Conservation (phyloP, 2,113 vertebrate genomes). For the Zapornia atra region DNA sequence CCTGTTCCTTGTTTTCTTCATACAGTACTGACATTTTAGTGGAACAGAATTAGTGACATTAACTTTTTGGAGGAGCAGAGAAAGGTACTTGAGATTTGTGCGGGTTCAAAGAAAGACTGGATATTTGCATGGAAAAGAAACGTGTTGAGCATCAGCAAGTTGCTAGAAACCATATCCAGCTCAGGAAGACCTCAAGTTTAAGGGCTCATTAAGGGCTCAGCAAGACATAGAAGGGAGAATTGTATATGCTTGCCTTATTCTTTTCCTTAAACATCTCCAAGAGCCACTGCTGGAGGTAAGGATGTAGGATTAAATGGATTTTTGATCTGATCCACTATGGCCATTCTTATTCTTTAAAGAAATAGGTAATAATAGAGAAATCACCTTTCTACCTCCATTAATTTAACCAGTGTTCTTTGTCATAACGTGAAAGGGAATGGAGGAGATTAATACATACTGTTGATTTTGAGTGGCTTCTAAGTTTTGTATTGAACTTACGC, state of each 20-base stretch:
- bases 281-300: not conserved
- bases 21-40: not conserved
- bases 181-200: not conserved
- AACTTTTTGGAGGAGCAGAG: not conserved
- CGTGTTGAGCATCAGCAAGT: not conserved
- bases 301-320: not conserved
- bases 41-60: not conserved
- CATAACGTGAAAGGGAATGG: not conserved
- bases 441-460: not conserved
- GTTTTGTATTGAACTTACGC: conserved; percentile 8
- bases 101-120: not conserved
- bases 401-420: not conserved
- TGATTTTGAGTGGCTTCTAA: conserved; percentile 24
- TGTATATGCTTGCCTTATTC: not conserved
- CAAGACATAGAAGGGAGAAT: not conserved
- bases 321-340: not conserved
- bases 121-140: not conserved
- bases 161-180: not conserved
- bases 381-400: not conserved
- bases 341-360: not conserved
- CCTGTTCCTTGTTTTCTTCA: not conserved
- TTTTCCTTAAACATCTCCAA: not conserved
- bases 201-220: not conserved
- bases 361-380: not conserved
- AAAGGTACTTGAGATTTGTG: not conserved